These are phyloP conservation scores for Germaria angustata DNA, from an alignment of 2,888 invertebrate genomes.

Conservation along the genomic window DNA sequence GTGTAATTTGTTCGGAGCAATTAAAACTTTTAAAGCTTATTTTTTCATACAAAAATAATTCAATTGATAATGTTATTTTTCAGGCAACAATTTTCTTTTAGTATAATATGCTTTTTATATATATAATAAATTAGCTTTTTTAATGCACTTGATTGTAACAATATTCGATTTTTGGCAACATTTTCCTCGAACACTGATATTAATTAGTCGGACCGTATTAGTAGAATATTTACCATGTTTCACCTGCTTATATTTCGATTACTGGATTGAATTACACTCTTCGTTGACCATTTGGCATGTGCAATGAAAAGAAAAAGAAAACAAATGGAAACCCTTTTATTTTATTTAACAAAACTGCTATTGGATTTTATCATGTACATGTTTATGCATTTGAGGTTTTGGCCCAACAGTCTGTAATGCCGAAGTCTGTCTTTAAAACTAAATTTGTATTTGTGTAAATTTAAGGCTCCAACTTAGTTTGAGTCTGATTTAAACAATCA, in stretches of 20 bases:
- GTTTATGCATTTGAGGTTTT: constrained; percentile 55
- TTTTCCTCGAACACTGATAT: no score
- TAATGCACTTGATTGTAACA: no score
- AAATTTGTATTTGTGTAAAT: constrained; percentile 15
- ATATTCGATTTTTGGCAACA: no score
- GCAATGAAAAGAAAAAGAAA: constrained; percentile 39
- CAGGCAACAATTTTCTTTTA: no score
- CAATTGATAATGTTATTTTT: no score
- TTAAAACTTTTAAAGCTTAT: no score
- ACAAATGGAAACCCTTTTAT: constrained; percentile 32
- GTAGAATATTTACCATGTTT: no score
- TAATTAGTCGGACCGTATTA: no score
- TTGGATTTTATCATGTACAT: constrained; percentile 41
- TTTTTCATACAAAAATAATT: no score
- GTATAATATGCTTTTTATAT: no score
- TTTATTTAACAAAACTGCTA: constrained; percentile 35
- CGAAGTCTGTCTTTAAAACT: constrained; percentile 16
- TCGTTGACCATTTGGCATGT: constrained; percentile 54
- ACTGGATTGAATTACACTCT: background rate
- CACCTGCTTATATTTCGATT: background rate
- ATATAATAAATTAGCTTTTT: no score
- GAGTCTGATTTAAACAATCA: constrained; percentile 55
- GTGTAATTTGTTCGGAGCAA: no score
- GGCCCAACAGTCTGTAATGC: constrained; percentile 13
- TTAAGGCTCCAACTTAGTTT: constrained; percentile 46